Evolutionary conservation across 2,797 vertebrate genomes (phyloP), one percentile per base, ranked within the genome.

Genomic region (Pelobates cultripes): DNA sequence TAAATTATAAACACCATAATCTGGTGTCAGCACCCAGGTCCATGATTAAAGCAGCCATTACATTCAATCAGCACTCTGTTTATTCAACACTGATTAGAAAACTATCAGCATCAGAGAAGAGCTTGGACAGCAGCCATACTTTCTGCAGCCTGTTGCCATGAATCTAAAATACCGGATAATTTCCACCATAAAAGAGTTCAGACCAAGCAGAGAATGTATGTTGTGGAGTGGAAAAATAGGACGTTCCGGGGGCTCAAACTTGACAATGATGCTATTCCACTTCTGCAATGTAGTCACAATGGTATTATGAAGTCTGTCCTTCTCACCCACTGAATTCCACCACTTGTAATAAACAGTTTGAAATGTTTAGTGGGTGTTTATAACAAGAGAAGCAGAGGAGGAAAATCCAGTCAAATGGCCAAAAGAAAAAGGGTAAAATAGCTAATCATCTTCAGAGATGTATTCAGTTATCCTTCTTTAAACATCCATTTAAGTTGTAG

Each of bases 1-100:
- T 78, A 80, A 92, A 94, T 93, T 93, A 91, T 94, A 94, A 95
- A 95, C 93, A 94, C 88, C 93, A 90, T 94, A 94, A 94, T 95
- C 94, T 94, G 85, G 92, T 95, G 94, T 95, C 94, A 95, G 91
- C 93, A 86, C 92, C 87, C 86, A 80, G 91, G 88, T 74, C 86
- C 81, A 91, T 93, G 93, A 94, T 94, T 94, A 94, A 92, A 92
- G 92, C 85, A 87, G 89, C 92, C 91, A 91, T 94, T 93, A 92
- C 91, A 84, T 93, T 93, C 91, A 88, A 93, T 92, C 89, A 89
- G 89, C 42, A 88, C 91, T 91, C 90, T 91, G 90, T 89, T 91
- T 90, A 90, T 57, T 87, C 89, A 86, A 88, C 9, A 55, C 93
- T 94, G 93, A 94, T 94, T 94, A 94, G 91, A 88, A 88, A 89